Conservation (phyloP, 2,888 invertebrate genomes). For the Caradrina clavipalpis region DNA sequence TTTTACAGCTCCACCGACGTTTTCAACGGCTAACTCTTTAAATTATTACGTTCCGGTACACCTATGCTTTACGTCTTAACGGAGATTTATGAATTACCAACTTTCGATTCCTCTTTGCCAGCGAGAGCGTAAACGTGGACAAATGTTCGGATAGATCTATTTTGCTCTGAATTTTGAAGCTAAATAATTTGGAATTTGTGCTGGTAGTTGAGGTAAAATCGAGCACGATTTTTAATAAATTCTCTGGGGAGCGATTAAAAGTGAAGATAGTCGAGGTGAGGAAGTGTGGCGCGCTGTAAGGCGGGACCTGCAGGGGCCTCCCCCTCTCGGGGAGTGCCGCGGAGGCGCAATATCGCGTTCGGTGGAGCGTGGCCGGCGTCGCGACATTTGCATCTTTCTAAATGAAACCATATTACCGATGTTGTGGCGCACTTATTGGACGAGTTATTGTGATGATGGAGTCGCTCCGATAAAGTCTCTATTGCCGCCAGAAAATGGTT, state of each 20-base stretch:
- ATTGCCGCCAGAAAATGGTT: slow-evolving; percentile 51
- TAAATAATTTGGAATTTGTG: slow-evolving; percentile 40
- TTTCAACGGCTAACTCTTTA: slow-evolving; percentile 81
- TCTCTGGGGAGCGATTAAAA: slow-evolving; percentile 83
- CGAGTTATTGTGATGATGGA: slow-evolving; percentile 73
- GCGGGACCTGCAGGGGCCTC: slow-evolving; percentile 34
- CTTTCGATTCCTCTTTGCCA: slow-evolving; percentile 51
- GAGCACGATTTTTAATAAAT: slow-evolving; percentile 81
- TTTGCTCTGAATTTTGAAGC: slow-evolving; percentile 34
- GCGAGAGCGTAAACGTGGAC: slow-evolving; percentile 42
- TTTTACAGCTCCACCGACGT: slow-evolving; percentile 82
- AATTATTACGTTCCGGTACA: slow-evolving; percentile 82
- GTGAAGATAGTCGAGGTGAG: slow-evolving; percentile 80
- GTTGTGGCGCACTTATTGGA: slow-evolving; percentile 77
- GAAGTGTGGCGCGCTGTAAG: slow-evolving; percentile 64
- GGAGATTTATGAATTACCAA: slow-evolving; percentile 73
- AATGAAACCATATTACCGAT: slow-evolving; percentile 77
- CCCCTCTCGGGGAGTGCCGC: slow-evolving; percentile 61
- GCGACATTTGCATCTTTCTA: slow-evolving; percentile 84
- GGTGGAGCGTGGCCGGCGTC: slow-evolving; percentile 75
- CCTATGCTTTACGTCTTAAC: slow-evolving; percentile 73
- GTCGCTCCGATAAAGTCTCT: slow-evolving; percentile 54
- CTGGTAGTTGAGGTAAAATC: slow-evolving; percentile 70
- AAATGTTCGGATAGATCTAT: slow-evolving; percentile 48
- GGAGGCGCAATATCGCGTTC: slow-evolving; percentile 82